Evolutionary conservation across 2,888 invertebrate genomes (phyloP), one percentile per base, ranked within the genome.

Genomic region (Melieria picta): DNA sequence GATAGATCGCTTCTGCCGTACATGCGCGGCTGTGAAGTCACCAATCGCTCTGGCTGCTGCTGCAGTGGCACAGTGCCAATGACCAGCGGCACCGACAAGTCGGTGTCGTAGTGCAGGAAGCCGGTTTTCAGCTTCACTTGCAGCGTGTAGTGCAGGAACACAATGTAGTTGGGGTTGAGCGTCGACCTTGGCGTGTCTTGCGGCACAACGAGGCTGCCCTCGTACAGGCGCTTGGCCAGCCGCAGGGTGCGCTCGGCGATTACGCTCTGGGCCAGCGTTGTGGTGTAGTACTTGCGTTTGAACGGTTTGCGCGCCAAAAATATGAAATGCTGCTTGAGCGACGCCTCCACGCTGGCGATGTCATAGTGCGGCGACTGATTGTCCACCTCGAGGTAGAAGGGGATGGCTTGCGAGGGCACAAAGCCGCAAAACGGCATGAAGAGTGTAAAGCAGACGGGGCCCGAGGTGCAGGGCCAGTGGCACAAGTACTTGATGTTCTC

Each of bases 101-200:
- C 81, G 11, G 81, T 82, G 62, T 84, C 83, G 55, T 82, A 83
- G 72, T 84, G 84, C 60, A 83, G 82, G 65, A 71, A 79, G 1
- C 84, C 84, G 2, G 83, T 84, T 73, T 82, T 82, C 16, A 84
- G 73, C 62, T 80, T 82, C 13, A 82, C 78, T 71, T 82, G 83
- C 57, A 84, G 74, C 58, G 80, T 81, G 55, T 84, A 84, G 65
- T 84, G 84, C 11, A 84, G 71, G 47, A 83, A 84, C 13, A 84
- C 83, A 63, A 83, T 84, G 62, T 83, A 83, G 66, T 81, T 83
- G 63, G 79, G 77, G 73, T 84, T 83, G 5, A 83, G 77, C 3
- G 93, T 92, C 4, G 93, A 92, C 0, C 93, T 93, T 4, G 93
- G 93, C 79, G 93, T 91, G 90, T 77, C 89, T 89, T 76, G 90